Evolutionary conservation across 2,797 vertebrate species (phyloP).

Genomic region (Calcarius lapponicus): DNA sequence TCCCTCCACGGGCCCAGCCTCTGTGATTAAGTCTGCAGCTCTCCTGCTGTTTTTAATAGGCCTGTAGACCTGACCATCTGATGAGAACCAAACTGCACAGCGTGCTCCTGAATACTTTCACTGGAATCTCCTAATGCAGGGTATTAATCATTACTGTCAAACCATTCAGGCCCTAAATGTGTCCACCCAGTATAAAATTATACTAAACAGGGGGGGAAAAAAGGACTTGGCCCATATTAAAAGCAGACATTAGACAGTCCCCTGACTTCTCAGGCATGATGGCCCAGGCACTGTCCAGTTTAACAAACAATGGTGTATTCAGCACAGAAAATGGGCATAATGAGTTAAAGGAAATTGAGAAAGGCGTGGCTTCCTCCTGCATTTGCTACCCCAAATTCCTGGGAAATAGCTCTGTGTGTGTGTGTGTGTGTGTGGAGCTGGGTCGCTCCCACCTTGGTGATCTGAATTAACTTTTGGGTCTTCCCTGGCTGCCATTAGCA

Average conservation of each 20-base stretch:
- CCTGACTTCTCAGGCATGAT: background rate
- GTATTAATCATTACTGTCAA: constrained; percentile 89
- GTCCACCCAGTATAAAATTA: constrained; percentile 79
- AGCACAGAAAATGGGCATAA: background rate
- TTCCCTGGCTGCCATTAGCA: background rate
- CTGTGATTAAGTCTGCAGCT: constrained; percentile 84
- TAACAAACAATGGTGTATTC: background rate
- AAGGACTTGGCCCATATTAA: constrained; percentile 51
- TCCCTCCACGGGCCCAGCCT: constrained; percentile 71
- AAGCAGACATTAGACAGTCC: constrained; percentile 57
- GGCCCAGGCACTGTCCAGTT: constrained; percentile 26
- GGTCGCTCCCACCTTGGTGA: background rate
- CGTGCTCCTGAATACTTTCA: constrained; percentile 77
- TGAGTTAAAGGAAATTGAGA: background rate
- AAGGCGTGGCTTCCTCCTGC: background rate
- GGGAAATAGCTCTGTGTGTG: background rate
- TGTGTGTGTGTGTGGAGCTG: rapidly evolving
- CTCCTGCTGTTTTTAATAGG: constrained; percentile 85
- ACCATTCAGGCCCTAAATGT: constrained; percentile 78
- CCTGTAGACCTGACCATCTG: constrained; percentile 78
- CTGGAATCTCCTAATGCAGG: constrained; percentile 87
- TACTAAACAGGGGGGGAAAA: constrained; percentile 52
- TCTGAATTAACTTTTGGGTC: background rate
- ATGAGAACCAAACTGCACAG: constrained; percentile 81
- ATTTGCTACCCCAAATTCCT: background rate